Evolutionary conservation across 2,797 vertebrate genomes (phyloP).

Genomic region (Anguilla obscura): DNA sequence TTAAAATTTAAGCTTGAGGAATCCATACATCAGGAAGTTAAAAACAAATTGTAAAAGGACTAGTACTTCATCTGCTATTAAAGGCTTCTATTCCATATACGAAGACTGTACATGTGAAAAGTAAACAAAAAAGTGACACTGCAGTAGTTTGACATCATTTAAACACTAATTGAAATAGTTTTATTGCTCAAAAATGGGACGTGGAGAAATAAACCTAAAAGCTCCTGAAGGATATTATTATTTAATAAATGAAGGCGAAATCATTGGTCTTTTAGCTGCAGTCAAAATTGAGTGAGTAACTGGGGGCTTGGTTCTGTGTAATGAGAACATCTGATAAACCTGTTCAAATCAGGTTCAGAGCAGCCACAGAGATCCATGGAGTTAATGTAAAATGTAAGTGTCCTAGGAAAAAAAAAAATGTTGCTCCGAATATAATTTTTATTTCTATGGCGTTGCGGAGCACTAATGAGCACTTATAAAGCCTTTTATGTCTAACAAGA

Average conservation of each 20-base stretch:
- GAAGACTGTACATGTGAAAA: not conserved
- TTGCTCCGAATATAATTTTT: constrained; percentile 48
- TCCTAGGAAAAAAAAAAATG: constrained; percentile 37
- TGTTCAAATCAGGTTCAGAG: constrained; percentile 72
- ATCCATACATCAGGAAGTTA: not conserved
- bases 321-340: constrained; percentile 67
- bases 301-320: constrained; percentile 33
- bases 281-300: constrained; percentile 56
- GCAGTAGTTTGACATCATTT: not conserved
- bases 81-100: not conserved
- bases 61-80: not conserved
- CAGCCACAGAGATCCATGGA: constrained; percentile 39
- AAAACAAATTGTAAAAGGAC: not conserved
- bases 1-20: not conserved
- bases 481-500: constrained; percentile 55
- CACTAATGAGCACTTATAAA: constrained; percentile 62
- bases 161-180: not conserved
- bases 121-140: not conserved
- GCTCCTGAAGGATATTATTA: constrained; percentile 22
- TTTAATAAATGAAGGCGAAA: constrained; percentile 69
- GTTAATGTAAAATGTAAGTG: not conserved
- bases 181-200: not conserved
- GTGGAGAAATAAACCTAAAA: not conserved
- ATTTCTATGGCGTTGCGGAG: constrained; percentile 52
- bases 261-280: constrained; percentile 60